Conservation (phyloP, 2,888 invertebrate species). For the Agrochola circellaris region DNA sequence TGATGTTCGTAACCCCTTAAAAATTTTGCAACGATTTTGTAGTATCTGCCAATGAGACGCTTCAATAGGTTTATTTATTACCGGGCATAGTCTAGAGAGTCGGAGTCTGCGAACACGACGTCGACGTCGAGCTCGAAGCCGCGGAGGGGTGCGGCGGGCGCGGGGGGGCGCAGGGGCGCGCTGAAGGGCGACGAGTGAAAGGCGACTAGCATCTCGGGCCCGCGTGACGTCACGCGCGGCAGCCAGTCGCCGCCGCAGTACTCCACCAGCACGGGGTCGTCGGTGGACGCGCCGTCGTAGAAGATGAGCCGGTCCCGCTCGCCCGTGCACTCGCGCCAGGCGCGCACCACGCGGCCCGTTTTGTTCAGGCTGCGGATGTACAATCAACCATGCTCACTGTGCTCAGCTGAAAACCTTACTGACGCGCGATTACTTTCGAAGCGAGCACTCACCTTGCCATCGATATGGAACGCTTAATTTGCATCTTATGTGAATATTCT, state of each 20-base stretch:
- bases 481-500: constrained; percentile 93
- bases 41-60: not conserved
- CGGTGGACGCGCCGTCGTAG: constrained; percentile 95
- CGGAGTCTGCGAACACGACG: constrained; percentile 96
- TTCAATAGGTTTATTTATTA: constrained; percentile 62
- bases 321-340: constrained; percentile 96
- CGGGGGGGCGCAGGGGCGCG: constrained; percentile 92
- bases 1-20: not conserved
- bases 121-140: constrained; percentile 96
- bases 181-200: constrained; percentile 96
- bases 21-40: not conserved
- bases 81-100: constrained; percentile 95
- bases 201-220: constrained; percentile 96
- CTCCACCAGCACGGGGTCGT: constrained; percentile 95
- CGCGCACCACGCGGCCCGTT: constrained; percentile 93
- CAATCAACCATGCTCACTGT: not conserved
- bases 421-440: not conserved
- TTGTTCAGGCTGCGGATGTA: constrained; percentile 91
- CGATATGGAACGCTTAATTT: constrained; percentile 92
- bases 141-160: constrained; percentile 92
- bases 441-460: constrained; percentile 89
- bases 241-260: constrained; percentile 97
- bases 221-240: constrained; percentile 93
- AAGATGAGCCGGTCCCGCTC: constrained; percentile 96
- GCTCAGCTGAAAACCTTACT: not conserved